A percentile compares a stretch with the other conserved stretches of the same genome.
These are phyloP conservation scores for Calliscelio sp. DNA, from an alignment of 2,888 invertebrate species.

Conservation along the genomic window DNA sequence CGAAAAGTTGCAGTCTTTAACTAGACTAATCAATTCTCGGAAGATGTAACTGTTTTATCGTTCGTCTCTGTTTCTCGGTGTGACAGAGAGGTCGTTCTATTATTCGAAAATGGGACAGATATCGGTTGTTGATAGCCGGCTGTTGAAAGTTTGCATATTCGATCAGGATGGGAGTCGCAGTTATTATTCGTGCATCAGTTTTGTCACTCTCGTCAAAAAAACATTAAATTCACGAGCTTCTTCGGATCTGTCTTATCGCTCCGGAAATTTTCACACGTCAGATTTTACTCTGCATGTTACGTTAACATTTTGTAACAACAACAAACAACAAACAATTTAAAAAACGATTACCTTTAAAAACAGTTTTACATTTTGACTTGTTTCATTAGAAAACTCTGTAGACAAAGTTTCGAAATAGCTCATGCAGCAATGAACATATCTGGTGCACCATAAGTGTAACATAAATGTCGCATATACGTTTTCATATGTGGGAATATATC, in stretches of 20 bases:
- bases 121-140: conserved; percentile 83
- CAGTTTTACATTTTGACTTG: no score
- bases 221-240: conserved; percentile 41
- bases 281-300: no score
- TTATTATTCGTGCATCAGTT: conserved; percentile 63
- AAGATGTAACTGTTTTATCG: conserved; percentile 59
- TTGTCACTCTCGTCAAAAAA: conserved; percentile 46
- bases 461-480: no score
- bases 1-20: conserved; percentile 32
- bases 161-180: conserved; percentile 60
- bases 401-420: no score
- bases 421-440: no score
- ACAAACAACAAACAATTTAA: neutral
- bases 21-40: conserved; percentile 43
- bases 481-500: no score
- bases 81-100: conserved; percentile 77
- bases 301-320: conserved; percentile 11
- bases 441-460: no score
- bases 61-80: conserved; percentile 18
- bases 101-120: conserved; percentile 84
- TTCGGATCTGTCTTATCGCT: conserved; percentile 33
- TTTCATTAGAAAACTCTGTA: no score
- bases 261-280: neutral
- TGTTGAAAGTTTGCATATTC: conserved; percentile 78
- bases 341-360: neutral